Conservation (phyloP, 2,113 vertebrate species). For the Atherinomorus stipes region DNA sequence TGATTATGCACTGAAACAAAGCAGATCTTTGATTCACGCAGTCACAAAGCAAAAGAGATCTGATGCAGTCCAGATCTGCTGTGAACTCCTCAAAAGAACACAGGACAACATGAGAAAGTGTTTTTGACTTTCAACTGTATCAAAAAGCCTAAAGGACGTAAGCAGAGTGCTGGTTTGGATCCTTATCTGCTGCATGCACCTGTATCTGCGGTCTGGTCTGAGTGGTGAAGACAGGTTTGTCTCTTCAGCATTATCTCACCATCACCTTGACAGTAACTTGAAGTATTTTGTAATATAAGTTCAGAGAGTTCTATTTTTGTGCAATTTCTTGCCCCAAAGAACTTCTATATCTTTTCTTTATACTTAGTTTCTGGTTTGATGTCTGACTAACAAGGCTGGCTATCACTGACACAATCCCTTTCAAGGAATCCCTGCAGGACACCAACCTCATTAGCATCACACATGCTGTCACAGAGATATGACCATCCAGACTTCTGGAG, state of each 20-base stretch:
- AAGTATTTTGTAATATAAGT: conserved; percentile 15
- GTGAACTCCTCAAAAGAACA: conserved; percentile 31
- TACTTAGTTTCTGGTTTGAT: conserved; percentile 26
- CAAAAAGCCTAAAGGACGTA: conserved; percentile 17
- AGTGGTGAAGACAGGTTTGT: conserved; percentile 7
- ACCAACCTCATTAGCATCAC: conserved; percentile 50
- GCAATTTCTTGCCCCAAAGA: conserved; percentile 2
- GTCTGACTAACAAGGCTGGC: conserved; percentile 51
- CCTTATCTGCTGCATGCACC: conserved; percentile 9
- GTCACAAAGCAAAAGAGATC: background rate
- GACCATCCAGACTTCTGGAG: background rate
- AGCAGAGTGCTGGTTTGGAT: conserved; percentile 16
- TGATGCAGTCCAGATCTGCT: background rate
- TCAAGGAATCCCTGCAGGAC: conserved; percentile 28
- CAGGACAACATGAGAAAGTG: background rate
- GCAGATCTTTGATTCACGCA: background rate
- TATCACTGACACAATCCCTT: conserved; percentile 26
- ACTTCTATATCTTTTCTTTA: background rate
- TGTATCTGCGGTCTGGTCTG: conserved; percentile 24
- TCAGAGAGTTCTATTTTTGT: conserved; percentile 1
- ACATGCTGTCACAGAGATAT: conserved; percentile 12
- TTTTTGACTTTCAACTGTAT: conserved; percentile 6
- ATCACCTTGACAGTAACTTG: conserved; percentile 13
- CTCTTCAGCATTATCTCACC: conserved; percentile 20
- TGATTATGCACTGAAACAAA: conserved; percentile 32